phyloP scores from a whole-genome alignment of 2,797 vertebrate species.

The Karalla daura region DNA sequence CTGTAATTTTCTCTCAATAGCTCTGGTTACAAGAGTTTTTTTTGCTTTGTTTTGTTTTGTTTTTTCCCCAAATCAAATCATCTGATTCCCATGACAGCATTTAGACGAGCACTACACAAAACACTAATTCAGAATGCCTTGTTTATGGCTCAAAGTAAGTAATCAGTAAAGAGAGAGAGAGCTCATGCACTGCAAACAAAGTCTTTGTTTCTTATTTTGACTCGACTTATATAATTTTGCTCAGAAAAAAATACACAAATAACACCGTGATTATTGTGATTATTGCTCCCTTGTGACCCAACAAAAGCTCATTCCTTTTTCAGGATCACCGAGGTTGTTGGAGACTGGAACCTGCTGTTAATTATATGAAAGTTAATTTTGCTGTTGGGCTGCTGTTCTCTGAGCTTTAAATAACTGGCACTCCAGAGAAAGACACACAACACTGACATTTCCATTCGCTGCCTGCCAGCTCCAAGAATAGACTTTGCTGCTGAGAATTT shows the following conservation, averaged over 20 bases:
- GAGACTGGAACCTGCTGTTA: constrained; percentile 6
- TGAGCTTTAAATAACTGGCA: constrained; percentile 47
- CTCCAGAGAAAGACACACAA: constrained; percentile 25
- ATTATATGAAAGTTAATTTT: not conserved
- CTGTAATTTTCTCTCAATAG: constrained; percentile 31
- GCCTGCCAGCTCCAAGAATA: constrained; percentile 58
- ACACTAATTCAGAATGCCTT: not conserved
- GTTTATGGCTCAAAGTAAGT: constrained; percentile 12
- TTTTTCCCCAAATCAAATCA: constrained; percentile 2
- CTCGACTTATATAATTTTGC: not conserved
- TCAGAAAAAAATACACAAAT: not conserved
- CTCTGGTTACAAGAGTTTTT: constrained; percentile 8
- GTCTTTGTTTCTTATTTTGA: constrained; percentile 1
- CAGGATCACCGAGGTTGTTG: not conserved
- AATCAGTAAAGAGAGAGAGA: not conserved
- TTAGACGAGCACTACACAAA: constrained; percentile 6
- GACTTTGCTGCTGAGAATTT: constrained; percentile 43
- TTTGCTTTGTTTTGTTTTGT: not conserved
- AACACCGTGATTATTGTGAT: not conserved
- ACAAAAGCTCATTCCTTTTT: not conserved
- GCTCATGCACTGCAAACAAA: not conserved
- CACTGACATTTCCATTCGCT: constrained; percentile 48
- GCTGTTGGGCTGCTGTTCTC: not conserved
- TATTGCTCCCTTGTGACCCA: constrained; percentile 19
- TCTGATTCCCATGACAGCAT: constrained; percentile 21